phyloP scores from a whole-genome alignment of 2,797 vertebrate genomes.

The Ciconia nigra region DNA sequence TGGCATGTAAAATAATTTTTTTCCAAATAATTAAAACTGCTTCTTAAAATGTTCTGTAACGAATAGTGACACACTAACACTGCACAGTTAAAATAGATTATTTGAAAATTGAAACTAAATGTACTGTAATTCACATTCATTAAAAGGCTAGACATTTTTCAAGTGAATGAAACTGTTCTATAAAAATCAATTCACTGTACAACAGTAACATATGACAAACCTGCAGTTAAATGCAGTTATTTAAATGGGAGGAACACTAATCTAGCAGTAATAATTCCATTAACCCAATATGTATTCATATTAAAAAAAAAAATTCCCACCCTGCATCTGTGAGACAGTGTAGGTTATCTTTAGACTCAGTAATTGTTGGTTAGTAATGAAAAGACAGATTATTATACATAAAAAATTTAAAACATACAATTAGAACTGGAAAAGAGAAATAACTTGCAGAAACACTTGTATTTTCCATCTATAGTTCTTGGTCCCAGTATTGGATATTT shows the following conservation, averaged over 20 bases:
- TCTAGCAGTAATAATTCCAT: not conserved
- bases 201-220: not conserved
- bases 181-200: conserved; percentile 35
- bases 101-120: conserved; percentile 54
- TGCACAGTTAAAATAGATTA: conserved; percentile 19
- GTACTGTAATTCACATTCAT: conserved; percentile 44
- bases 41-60: conserved; percentile 38
- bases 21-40: conserved; percentile 56
- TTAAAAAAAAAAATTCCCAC: not conserved
- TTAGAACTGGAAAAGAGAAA: not conserved
- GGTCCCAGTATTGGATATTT: not conserved
- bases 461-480: not conserved
- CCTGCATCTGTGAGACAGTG: not conserved
- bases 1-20: not conserved
- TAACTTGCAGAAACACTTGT: not conserved
- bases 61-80: not conserved
- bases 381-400: not conserved
- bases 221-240: not conserved
- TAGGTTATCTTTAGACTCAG: not conserved
- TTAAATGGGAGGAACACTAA: not conserved
- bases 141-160: conserved; percentile 36
- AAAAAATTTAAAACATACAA: not conserved
- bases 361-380: not conserved
- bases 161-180: conserved; percentile 29
- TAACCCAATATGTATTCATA: not conserved